Conservation (phyloP, 1,140 invertebrate species). For the Mactra quadrangularis region DNA sequence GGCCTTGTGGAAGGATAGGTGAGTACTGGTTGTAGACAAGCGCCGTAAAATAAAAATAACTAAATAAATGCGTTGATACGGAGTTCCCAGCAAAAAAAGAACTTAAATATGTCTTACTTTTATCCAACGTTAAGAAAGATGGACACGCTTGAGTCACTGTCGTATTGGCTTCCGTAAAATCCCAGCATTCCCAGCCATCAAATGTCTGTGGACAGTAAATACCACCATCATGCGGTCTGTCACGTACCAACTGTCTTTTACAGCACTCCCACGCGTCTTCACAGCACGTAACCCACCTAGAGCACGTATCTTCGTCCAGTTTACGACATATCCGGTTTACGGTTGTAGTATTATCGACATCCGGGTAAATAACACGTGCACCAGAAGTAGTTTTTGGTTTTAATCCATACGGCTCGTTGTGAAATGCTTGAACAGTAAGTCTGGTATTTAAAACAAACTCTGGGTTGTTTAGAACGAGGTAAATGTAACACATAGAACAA, state of each 20-base stretch:
- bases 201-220: constrained; percentile 41
- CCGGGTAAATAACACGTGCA: neutral
- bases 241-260: neutral
- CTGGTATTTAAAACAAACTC: neutral
- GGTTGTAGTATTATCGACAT: constrained; percentile 11
- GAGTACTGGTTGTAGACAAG: no score
- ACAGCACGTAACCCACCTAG: constrained; percentile 21
- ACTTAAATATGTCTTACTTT: constrained; percentile 8
- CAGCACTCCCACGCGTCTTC: constrained; percentile 40
- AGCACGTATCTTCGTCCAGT: constrained; percentile 4
- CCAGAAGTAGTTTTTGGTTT: neutral
- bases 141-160: constrained; percentile 29
- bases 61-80: no score
- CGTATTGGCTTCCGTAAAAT: neutral
- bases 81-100: no score
- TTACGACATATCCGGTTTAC: constrained; percentile 8
- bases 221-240: neutral
- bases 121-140: neutral
- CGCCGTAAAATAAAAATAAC: no score
- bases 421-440: constrained; percentile 8
- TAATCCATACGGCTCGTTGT: constrained; percentile 2
- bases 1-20: no score
- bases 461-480: constrained; percentile 16
- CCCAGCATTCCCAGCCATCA: constrained; percentile 47
- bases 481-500: constrained; percentile 39